Evolutionary conservation across 1,140 invertebrate species (phyloP).

Genomic region (Scaptodrosophila lebanonensis): DNA sequence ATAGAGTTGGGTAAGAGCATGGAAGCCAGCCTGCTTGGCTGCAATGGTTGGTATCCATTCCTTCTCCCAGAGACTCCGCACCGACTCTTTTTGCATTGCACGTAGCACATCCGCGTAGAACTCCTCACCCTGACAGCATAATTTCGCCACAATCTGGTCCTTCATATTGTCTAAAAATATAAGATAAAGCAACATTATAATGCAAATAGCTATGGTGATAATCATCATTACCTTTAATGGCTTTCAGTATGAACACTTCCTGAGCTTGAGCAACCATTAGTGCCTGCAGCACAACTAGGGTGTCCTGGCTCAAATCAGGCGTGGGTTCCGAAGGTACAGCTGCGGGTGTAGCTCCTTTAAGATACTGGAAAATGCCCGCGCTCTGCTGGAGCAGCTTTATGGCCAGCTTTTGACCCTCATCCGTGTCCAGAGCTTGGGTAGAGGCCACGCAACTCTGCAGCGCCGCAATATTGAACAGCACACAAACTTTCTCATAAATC

Average conservation of each 20-base stretch:
- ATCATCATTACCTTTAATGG: conserved; percentile 85
- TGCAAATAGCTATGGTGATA: conserved; percentile 5
- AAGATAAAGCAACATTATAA: background rate
- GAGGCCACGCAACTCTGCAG: conserved; percentile 93
- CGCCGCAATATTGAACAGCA: conserved; percentile 98
- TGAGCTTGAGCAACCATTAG: conserved; percentile 99
- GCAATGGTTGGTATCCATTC: conserved; percentile 89
- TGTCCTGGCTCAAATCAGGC: conserved; percentile 95
- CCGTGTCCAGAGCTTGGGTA: conserved; percentile 89
- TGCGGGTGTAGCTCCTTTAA: conserved; percentile 91
- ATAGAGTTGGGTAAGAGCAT: conserved; percentile 92
- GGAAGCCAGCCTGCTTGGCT: conserved; percentile 92
- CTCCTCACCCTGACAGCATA: conserved; percentile 95
- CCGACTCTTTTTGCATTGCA: conserved; percentile 90
- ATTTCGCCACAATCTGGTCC: conserved; percentile 92
- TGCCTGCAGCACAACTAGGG: conserved; percentile 88
- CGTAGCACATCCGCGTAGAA: conserved; percentile 94
- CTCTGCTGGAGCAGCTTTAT: conserved; percentile 96
- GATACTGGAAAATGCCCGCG: conserved; percentile 92
- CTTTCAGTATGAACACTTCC: conserved; percentile 97
- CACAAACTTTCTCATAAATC: conserved; percentile 95
- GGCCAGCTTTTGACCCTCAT: conserved; percentile 95
- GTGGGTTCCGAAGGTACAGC: conserved; percentile 96
- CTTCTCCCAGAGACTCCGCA: conserved; percentile 92
- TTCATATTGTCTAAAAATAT: conserved; percentile 91